Evolutionary conservation across 2,888 invertebrate genomes (phyloP).

Genomic region (Petrolisthes manimaculis): DNA sequence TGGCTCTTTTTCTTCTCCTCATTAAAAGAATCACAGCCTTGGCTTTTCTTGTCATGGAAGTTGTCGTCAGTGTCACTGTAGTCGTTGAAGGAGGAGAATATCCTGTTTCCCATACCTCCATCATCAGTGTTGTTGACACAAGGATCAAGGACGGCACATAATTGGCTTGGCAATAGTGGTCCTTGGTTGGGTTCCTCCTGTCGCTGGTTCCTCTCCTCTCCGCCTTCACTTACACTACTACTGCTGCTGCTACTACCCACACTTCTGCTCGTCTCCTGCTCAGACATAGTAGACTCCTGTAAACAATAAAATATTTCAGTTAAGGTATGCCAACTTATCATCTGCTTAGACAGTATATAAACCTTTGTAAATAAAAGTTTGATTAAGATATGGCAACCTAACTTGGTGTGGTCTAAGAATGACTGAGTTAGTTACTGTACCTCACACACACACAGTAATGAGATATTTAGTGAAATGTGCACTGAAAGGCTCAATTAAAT

Average conservation of each 20-base stretch:
- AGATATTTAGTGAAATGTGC: too few species aligned
- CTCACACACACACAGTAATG: neutral
- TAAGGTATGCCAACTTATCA: neutral
- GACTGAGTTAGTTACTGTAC: neutral
- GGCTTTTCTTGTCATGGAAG: neutral
- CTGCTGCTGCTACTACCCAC: slow-evolving; percentile 21
- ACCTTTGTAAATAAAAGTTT: neutral
- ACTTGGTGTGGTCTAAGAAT: neutral
- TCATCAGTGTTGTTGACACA: slow-evolving; percentile 19
- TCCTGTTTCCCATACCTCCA: slow-evolving; percentile 52
- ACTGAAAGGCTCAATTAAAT: too few species aligned
- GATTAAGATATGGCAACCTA: neutral
- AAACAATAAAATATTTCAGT: neutral
- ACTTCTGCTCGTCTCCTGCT: slow-evolving; percentile 58
- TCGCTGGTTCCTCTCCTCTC: neutral
- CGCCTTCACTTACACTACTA: neutral
- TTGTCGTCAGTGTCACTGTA: slow-evolving; percentile 23
- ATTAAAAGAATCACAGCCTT: neutral
- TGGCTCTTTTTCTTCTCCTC: neutral
- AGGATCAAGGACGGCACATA: neutral
- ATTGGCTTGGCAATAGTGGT: neutral
- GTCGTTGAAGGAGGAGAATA: slow-evolving; percentile 37
- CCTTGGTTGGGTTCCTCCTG: neutral
- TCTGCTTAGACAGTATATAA: neutral
- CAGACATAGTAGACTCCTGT: slow-evolving; percentile 53